Evolutionary conservation across 2,888 invertebrate species (phyloP).

Genomic region (Synanthedon myopaeformis): DNA sequence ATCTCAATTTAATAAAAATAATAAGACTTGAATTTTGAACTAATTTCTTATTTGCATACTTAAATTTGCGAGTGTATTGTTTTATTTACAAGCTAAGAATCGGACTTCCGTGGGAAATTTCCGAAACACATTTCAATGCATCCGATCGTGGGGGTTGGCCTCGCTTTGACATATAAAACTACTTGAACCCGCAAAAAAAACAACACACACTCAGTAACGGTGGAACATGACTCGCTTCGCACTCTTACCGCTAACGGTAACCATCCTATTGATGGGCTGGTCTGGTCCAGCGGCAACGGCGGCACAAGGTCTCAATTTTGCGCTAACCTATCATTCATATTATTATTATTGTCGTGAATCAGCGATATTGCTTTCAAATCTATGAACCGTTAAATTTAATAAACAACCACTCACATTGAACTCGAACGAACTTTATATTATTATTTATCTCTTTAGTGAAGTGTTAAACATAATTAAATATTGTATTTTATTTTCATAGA

Average conservation of each 20-base stretch:
- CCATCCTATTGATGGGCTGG: slow-evolving; percentile 21
- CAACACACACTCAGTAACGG: slow-evolving; percentile 29
- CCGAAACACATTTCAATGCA: slow-evolving; percentile 26
- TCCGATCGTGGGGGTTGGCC: slow-evolving; percentile 48
- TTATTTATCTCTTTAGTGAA: slow-evolving; percentile 16
- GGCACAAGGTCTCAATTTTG: slow-evolving; percentile 44
- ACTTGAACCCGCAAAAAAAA: slow-evolving; percentile 31
- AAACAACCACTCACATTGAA: no score
- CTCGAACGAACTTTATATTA: no score
- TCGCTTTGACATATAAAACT: slow-evolving; percentile 56
- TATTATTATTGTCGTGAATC: no score
- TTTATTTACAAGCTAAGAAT: neutral
- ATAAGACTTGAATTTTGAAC: no score
- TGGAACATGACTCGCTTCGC: slow-evolving; percentile 33
- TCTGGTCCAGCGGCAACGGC: slow-evolving; percentile 22
- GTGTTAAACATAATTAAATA: no score
- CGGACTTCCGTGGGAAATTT: slow-evolving; percentile 41
- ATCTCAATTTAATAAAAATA: no score
- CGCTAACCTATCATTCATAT: neutral
- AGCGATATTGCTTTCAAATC: no score
- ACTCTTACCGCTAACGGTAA: slow-evolving; percentile 22
- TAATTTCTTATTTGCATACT: no score
- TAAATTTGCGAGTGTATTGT: neutral
- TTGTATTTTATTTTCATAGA: slow-evolving; percentile 17
- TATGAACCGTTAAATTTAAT: no score